Evolutionary conservation across 2,888 invertebrate genomes (phyloP), one percentile per base, ranked within the genome.

Genomic region (Cosmia trapezina): DNA sequence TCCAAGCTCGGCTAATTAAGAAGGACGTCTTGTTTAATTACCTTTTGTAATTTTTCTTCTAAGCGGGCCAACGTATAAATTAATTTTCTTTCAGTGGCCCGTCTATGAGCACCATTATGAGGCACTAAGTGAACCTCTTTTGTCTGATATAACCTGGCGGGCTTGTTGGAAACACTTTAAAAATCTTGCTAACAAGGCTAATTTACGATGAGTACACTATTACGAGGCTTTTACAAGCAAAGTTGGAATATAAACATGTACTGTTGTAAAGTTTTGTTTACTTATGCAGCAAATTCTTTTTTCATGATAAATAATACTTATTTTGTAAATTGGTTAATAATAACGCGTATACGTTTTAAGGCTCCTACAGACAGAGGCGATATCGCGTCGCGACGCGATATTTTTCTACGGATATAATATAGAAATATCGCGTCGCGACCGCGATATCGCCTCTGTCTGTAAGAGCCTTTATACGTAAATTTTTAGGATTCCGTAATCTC

Each of bases 21-120:
- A 95, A 93, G 90, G 95, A 94, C 94, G 94, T 93, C 92, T 91
- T 91, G 91, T 94, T 90, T 95, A 94, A 95, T 96, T 95, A 94
- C 93, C 93, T 94, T 93, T 94, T 93, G 92, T 94, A 94, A 93
- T 95, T 95, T 95, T 95, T 95, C 89, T 91, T 89, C 91, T 91
- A 91, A 93, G 91, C 90, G 90, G 87, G 91, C 88, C 89, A 89
- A 89, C 90, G 91, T 93, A 93, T 93, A 94, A 95, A 94, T 93
- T 93, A 92, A 93, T 93, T 94, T 93, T 91, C 90, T 90, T 93
- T 89, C 91, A 91, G 91, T 91, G 80, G 89, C 88, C 85, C 88
- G 89, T 86, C 89, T 88, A 89, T 87, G 88, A 91, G 91, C 83
- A 87, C 91, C 91, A 91, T 92, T 93, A 92, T 88, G 85, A 88